Percentiles rank a stretch among this genome's conserved stretches.
These are phyloP conservation scores for Unio delphinus DNA, from an alignment of 2,888 invertebrate genomes.

Conservation along the genomic window DNA sequence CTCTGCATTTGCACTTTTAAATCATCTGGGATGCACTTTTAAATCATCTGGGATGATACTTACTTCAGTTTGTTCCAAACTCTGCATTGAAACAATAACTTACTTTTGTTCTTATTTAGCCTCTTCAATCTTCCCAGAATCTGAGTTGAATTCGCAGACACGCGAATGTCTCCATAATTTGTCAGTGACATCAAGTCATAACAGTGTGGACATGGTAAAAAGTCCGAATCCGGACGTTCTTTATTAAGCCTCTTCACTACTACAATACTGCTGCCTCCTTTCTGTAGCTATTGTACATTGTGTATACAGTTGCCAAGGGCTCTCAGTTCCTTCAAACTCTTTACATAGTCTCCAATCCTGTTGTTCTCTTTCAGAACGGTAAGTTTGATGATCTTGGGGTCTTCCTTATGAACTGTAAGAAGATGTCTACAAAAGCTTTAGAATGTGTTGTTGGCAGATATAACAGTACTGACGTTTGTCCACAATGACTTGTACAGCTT, in stretches of 20 bases:
- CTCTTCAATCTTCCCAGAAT: not conserved
- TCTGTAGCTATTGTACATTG: conserved; percentile 1
- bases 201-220: conserved; percentile 10
- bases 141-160: conserved; percentile 3
- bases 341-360: too few relatives aligned
- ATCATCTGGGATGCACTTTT: not conserved
- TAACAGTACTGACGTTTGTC: too few relatives aligned
- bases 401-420: conserved; percentile 1
- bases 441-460: conserved; percentile 1
- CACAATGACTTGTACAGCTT: too few relatives aligned
- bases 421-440: too few relatives aligned
- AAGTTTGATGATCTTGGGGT: too few relatives aligned
- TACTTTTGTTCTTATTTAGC: not conserved
- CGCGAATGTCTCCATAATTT: conserved; percentile 5
- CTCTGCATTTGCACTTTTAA: too few relatives aligned
- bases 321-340: not conserved
- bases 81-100: conserved; percentile 4
- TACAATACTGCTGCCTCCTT: conserved; percentile 1
- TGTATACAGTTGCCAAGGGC: conserved; percentile 6
- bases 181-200: conserved; percentile 6
- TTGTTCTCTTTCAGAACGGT: too few relatives aligned
- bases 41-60: conserved; percentile 1
- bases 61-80: not conserved
- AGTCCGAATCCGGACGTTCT: conserved; percentile 1
- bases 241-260: conserved; percentile 7